Evolutionary conservation across 1,140 invertebrate genomes (phyloP).

Genomic region (Brachionus manjavacas): DNA sequence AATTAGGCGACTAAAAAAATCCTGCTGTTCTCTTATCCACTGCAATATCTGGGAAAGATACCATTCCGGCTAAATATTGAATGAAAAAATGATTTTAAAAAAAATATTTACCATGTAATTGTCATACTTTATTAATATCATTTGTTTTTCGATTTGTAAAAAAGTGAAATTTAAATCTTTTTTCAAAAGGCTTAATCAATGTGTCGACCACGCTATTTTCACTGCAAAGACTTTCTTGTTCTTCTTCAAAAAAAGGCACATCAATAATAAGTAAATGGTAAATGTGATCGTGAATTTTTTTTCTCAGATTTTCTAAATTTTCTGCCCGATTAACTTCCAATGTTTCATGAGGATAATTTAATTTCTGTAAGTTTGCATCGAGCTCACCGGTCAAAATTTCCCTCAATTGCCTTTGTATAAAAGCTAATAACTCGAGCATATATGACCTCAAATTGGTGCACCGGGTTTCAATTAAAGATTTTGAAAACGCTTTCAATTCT

Average conservation of each 20-base stretch:
- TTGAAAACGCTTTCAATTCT: not conserved
- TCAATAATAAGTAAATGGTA: not conserved
- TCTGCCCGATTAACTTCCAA: not conserved
- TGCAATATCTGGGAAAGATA: constrained; percentile 32
- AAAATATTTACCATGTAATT: not conserved
- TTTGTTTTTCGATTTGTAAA: constrained; percentile 38
- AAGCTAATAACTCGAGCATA: not conserved
- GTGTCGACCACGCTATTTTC: not conserved
- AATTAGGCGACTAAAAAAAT: not conserved
- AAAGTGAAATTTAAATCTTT: constrained; percentile 41
- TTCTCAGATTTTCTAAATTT: not conserved
- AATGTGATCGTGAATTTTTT: not conserved
- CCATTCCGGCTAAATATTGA: constrained; percentile 22
- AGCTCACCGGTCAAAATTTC: not conserved
- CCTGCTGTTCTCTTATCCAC: constrained; percentile 27
- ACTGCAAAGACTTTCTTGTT: not conserved
- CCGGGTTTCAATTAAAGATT: not conserved
- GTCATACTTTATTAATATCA: constrained; percentile 9
- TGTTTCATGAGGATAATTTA: not conserved
- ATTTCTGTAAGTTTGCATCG: not conserved
- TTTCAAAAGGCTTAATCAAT: not conserved
- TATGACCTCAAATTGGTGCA: not conserved
- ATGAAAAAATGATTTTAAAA: not conserved
- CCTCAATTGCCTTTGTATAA: not conserved
- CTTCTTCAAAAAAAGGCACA: not conserved